These are phyloP conservation scores for pig (Sus scrofa) DNA, from an alignment of 2,113 vertebrate species.

Conservation along the genomic window T2T-Sscrofa CM000818.6:9319001-9319500, in stretches of 20 bases:
- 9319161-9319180: not conserved
- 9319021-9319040: not conserved
- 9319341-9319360: no score
- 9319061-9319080: not conserved
- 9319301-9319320: not conserved
- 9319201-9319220: not conserved
- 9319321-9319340: not conserved
- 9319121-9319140: not conserved
- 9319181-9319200: not conserved
- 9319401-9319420: no score
- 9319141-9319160: no score
- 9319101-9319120: not conserved
- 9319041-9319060: not conserved
- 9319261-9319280: not conserved
- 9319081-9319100: not conserved
- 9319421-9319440: no score
- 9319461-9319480: no score
- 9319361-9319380: no score
- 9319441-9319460: no score
- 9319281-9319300: not conserved
- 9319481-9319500: no score
- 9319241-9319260: not conserved
- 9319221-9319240: not conserved
- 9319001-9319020: not conserved
- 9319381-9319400: no score